phyloP scores from a whole-genome alignment of 2,888 invertebrate species.

The Caradrina clavipalpis region DNA sequence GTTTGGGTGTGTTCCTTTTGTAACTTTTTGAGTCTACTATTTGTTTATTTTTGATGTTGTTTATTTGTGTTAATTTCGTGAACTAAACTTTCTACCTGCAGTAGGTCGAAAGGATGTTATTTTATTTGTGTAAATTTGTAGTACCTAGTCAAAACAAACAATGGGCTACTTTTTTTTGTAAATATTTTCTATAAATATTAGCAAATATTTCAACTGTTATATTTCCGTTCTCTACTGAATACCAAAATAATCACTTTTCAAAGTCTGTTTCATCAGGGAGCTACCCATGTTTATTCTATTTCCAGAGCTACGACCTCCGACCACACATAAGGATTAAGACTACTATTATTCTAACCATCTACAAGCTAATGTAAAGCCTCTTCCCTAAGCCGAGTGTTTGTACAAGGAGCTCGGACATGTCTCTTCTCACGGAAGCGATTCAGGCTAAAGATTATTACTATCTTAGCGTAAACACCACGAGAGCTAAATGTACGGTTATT shows the following conservation, averaged over 20 bases:
- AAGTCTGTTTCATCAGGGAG: too few relatives aligned
- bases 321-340: slow-evolving; percentile 29
- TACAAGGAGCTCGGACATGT: slow-evolving; percentile 29
- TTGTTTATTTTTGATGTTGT: background rate
- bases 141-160: too few relatives aligned
- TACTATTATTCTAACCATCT: slow-evolving; percentile 24
- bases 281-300: background rate
- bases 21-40: slow-evolving; percentile 7
- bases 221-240: background rate
- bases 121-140: too few relatives aligned
- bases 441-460: slow-evolving; percentile 59
- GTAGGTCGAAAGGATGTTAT: too few relatives aligned
- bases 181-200: too few relatives aligned
- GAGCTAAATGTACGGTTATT: slow-evolving; percentile 1
- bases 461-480: slow-evolving; percentile 58
- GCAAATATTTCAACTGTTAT: background rate
- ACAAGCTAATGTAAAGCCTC: slow-evolving; percentile 19
- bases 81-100: too few relatives aligned
- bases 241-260: background rate
- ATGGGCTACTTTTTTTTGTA: too few relatives aligned
- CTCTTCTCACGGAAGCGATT: slow-evolving; percentile 60
- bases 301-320: slow-evolving; percentile 21
- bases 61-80: background rate
- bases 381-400: slow-evolving; percentile 31
- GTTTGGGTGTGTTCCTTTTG: slow-evolving; percentile 38